Percentiles rank a stretch among this genome's conserved stretches.
phyloP scores from a whole-genome alignment of 2,113 vertebrate species.

The Osmerus mordax region DNA sequence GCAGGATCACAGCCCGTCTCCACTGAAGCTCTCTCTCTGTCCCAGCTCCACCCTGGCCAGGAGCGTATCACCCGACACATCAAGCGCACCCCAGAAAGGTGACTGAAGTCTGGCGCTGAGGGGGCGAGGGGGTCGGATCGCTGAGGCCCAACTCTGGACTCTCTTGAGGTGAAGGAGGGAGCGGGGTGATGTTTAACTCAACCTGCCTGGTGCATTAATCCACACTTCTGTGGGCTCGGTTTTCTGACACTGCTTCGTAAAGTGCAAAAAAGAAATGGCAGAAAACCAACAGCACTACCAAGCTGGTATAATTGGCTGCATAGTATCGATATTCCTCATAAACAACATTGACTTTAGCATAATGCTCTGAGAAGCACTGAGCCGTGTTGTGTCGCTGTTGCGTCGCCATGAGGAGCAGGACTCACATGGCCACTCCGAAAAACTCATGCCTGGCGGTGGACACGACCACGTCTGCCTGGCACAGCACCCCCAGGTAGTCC shows the following conservation, averaged over 20 bases:
- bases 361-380: too few relatives aligned
- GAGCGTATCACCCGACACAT: constrained; percentile 16
- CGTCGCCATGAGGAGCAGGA: constrained; percentile 45
- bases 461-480: constrained; percentile 88
- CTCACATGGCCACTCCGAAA: constrained; percentile 97
- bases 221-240: background rate
- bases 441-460: constrained; percentile 96
- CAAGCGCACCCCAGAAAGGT: constrained; percentile 30
- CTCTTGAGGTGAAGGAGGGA: too few relatives aligned
- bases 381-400: too few relatives aligned
- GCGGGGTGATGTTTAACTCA: too few relatives aligned
- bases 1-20: constrained; percentile 4
- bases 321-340: too few relatives aligned
- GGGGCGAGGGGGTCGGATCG: constrained; percentile 13
- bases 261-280: background rate
- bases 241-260: background rate
- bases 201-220: background rate
- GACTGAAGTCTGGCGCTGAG: constrained; percentile 45
- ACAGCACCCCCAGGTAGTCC: constrained; percentile 82
- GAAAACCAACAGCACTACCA: too few relatives aligned
- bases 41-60: constrained; percentile 15
- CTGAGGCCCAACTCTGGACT: too few relatives aligned
- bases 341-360: too few relatives aligned
- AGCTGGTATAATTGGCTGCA: too few relatives aligned
- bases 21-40: background rate